Conservation (phyloP, 2,888 invertebrate genomes). For the Rutpela maculata region DNA sequence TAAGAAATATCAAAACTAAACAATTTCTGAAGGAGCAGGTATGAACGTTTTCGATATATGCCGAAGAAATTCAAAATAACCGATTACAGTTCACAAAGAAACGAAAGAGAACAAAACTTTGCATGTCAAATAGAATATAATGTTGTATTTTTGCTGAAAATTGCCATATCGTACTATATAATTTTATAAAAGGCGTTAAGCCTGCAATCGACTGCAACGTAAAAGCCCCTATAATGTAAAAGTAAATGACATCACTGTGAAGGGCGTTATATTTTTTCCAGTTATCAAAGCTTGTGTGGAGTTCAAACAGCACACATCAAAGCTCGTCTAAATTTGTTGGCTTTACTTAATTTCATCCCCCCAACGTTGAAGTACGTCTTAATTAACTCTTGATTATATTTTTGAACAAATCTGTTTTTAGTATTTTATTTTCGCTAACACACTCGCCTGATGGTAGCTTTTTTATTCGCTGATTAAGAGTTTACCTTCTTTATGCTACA, state of each 20-base stretch:
- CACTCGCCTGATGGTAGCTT: neutral
- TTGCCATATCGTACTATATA: constrained; percentile 7
- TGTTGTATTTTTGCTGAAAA: constrained; percentile 1
- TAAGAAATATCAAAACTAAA: neutral
- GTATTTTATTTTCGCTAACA: neutral
- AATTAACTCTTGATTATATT: constrained; percentile 20
- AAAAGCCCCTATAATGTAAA: constrained; percentile 33
- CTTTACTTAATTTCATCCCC: constrained; percentile 22
- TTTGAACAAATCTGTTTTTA: neutral
- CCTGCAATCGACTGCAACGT: constrained; percentile 19
- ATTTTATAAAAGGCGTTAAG: constrained; percentile 30
- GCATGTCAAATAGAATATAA: constrained; percentile 8
- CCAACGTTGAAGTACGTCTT: constrained; percentile 21
- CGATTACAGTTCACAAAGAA: constrained; percentile 9
- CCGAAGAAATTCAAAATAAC: constrained; percentile 1
- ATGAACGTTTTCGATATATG: neutral
- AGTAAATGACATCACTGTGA: constrained; percentile 28
- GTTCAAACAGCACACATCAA: constrained; percentile 40
- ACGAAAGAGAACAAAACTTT: neutral
- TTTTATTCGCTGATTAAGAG: neutral
- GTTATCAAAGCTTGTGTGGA: constrained; percentile 35
- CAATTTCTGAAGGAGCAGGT: neutral
- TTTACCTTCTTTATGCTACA: too few relatives aligned
- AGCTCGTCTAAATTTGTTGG: constrained; percentile 35
- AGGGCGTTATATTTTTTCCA: constrained; percentile 25